Percentiles rank a stretch among this genome's conserved stretches.
These are phyloP conservation scores for Periophthalmodon schlosseri DNA, from an alignment of 2,113 vertebrate species.

Conservation along the genomic window DNA sequence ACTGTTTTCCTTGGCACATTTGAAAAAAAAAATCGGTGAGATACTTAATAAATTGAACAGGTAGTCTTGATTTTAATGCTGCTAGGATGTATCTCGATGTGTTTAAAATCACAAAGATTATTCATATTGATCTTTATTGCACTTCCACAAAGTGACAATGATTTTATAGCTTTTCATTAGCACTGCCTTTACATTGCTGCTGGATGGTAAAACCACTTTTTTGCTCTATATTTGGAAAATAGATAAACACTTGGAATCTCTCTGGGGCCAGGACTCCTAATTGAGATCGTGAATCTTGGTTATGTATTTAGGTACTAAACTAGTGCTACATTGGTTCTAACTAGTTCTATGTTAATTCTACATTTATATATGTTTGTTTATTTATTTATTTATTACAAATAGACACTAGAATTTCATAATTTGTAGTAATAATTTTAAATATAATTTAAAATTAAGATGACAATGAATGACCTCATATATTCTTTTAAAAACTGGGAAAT, in stretches of 20 bases:
- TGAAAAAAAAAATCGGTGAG: constrained; percentile 46
- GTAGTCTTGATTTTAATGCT: constrained; percentile 6
- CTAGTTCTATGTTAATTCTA: too few relatives aligned
- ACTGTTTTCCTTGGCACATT: constrained; percentile 51
- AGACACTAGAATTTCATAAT: too few relatives aligned
- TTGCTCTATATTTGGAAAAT: too few relatives aligned
- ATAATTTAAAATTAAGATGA: too few relatives aligned
- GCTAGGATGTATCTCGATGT: constrained; percentile 17
- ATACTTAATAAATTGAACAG: constrained; percentile 33
- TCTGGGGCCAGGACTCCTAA: too few relatives aligned
- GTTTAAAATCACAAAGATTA: constrained; percentile 36
- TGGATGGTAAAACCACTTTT: not conserved
- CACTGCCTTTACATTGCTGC: not conserved
- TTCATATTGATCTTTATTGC: constrained; percentile 18
- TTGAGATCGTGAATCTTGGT: too few relatives aligned
- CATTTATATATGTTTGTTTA: too few relatives aligned
- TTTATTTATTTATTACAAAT: too few relatives aligned
- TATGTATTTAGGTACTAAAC: too few relatives aligned
- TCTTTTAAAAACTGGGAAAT: not conserved
- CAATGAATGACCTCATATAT: not conserved
- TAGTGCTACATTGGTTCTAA: too few relatives aligned
- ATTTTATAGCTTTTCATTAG: constrained; percentile 18
- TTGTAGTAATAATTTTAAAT: too few relatives aligned
- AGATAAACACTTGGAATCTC: too few relatives aligned
- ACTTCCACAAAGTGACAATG: not conserved